These are phyloP conservation scores for Phataginus tetradactyla DNA, from an alignment of 2,797 vertebrate species.

Conservation along the genomic window DNA sequence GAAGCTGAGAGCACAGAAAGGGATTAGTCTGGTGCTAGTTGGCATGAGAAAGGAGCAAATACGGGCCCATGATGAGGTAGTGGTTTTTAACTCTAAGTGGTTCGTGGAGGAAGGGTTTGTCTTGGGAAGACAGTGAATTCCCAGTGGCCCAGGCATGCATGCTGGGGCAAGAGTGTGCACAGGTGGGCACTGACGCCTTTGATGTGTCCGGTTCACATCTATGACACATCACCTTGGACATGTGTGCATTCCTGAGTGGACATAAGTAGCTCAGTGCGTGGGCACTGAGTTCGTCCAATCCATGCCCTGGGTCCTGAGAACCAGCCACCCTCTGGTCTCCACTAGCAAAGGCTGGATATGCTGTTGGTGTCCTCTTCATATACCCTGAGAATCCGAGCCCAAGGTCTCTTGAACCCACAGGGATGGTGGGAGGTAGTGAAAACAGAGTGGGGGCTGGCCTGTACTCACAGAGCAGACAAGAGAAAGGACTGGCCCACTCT, in stretches of 20 bases:
- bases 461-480: rapidly evolving
- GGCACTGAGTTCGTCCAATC: neutral
- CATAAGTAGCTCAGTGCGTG: too few relatives aligned
- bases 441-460: neutral
- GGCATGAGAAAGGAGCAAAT: neutral
- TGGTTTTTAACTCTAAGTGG: neutral
- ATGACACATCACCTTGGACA: neutral
- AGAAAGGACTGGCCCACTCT: neutral
- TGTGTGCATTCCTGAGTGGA: neutral
- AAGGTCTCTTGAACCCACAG: neutral
- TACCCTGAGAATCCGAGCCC: neutral
- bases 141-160: neutral
- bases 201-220: neutral
- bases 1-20: neutral
- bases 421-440: too few relatives aligned
- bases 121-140: neutral
- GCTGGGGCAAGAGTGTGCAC: too few relatives aligned
- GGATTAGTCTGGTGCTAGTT: neutral
- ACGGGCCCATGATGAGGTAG: neutral
- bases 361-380: neutral
- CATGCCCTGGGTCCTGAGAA: neutral
- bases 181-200: neutral
- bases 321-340: neutral
- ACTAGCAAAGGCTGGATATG: neutral
- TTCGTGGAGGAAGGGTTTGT: neutral